Base-by-base conservation (phyloP, 2,888 invertebrate genomes). In the Ernsta delagoae region DNA sequence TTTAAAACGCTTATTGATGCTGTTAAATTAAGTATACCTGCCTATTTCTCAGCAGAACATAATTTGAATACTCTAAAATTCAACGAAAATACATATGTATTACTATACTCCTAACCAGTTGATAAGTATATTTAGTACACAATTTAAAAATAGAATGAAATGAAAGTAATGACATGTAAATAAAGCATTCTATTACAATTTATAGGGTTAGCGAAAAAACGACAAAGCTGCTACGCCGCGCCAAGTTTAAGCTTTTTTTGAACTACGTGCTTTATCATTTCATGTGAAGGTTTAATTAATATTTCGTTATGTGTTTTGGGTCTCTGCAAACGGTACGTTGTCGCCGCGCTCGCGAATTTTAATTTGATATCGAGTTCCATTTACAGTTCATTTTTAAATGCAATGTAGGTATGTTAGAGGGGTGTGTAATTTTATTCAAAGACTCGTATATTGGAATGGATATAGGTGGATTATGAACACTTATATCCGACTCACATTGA, bases 251-350 rank as follows among this genome's bases (percentile, higher is more conserved):
- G 39, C 65, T 53, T 81, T 83, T 82, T 78, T 79, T 79, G 71
- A 77, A 77, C 70, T 78, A 71, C 83, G 84, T 84, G 83, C 81
- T 83, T 80, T 85, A 84, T 87, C 84, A 80, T 75, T 75, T 71
- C 71, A 75, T 72, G 77, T 77, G 74, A 73, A 78, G 78, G 78
- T 79, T 82, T 85, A 86, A 87, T 87, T 84, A 85, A 84, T 84
- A 79, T 78, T 78, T 76, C 75, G 72, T 66, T 84, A 83, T 86
- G 83, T 84, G 77, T 80, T 83, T 79, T 80, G 78, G 79, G 78
- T 78, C 75, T 77, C 71, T 71, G 76, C 77, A 77, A 79, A 79
- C 78, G 75, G 71, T 74, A 77, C 77, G 77, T 73, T 71, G 76
- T 76, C 75, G 31, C 34, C 39, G 34, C 59, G 5, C 78, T 79